Percentiles rank a stretch among this genome's conserved stretches.
phyloP scores from a whole-genome alignment of 1,140 invertebrate genomes.

The Pectinophora gossypiella region DNA sequence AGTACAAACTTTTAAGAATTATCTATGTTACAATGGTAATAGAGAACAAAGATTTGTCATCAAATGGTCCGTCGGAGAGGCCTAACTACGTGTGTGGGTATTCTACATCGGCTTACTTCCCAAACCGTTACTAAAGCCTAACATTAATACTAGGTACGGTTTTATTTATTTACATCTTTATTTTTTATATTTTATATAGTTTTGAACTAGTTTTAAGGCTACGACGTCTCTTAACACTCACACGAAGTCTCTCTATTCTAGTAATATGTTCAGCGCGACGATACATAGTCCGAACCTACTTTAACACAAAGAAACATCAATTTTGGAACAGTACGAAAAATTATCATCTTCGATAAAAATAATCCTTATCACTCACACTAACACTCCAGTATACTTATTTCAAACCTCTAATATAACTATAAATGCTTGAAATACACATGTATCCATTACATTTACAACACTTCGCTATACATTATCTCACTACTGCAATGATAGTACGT shows the following conservation, averaged over 20 bases:
- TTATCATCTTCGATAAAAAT: not conserved
- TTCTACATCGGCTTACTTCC: slow-evolving; percentile 43
- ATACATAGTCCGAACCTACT: slow-evolving; percentile 25
- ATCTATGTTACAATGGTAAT: no score
- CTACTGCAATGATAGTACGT: slow-evolving; percentile 38
- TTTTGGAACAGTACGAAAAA: slow-evolving; percentile 29
- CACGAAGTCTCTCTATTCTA: slow-evolving; percentile 49
- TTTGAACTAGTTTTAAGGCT: slow-evolving; percentile 74
- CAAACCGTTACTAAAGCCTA: slow-evolving; percentile 49
- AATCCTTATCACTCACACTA: slow-evolving; percentile 48
- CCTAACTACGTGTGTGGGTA: slow-evolving; percentile 20
- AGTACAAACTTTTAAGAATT: no score
- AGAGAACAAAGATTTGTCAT: no score
- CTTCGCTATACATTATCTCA: slow-evolving; percentile 44
- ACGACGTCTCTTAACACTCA: slow-evolving; percentile 56
- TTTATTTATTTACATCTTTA: slow-evolving; percentile 60
- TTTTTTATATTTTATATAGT: slow-evolving; percentile 59
- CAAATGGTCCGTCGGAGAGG: not conserved
- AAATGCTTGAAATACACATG: slow-evolving; percentile 59
- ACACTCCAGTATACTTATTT: slow-evolving; percentile 40
- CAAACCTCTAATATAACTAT: slow-evolving; percentile 48
- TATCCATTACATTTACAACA: slow-evolving; percentile 44
- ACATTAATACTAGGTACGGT: slow-evolving; percentile 49
- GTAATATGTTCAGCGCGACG: slow-evolving; percentile 45
- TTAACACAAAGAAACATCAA: slow-evolving; percentile 47